A percentile compares a stretch with the other conserved stretches of the same genome.
Conservation (phyloP, 2,797 vertebrate genomes). For the Manis crassicaudata region DNA sequence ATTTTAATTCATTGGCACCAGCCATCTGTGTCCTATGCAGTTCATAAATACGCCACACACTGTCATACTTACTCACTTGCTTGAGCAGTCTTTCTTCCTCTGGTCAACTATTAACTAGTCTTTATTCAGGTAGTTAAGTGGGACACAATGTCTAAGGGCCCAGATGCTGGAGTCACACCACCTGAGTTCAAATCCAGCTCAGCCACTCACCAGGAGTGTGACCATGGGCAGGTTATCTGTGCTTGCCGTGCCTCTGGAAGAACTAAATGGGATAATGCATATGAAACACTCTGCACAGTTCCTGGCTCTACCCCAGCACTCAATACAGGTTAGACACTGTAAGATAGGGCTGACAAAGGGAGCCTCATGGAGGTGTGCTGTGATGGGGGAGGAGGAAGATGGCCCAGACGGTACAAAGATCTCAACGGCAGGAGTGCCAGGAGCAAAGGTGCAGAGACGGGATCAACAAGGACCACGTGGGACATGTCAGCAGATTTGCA, state of each 20-base stretch:
- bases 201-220: not conserved
- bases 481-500: not conserved
- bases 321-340: not conserved
- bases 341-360: not conserved
- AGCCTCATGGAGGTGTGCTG: not conserved
- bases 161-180: not conserved
- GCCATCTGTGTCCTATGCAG: no score
- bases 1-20: not conserved
- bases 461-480: not conserved
- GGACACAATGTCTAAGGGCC: not conserved
- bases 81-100: not conserved
- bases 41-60: not conserved
- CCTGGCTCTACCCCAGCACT: not conserved
- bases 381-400: not conserved
- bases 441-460: not conserved
- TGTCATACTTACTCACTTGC: not conserved
- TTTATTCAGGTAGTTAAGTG: not conserved
- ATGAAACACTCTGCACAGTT: not conserved
- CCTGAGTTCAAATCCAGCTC: not conserved
- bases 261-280: not conserved
- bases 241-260: not conserved
- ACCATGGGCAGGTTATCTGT: not conserved
- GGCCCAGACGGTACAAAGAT: not conserved
- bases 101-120: not conserved
- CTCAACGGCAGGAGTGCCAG: not conserved